Base-by-base conservation (phyloP, 1,140 invertebrate species). In the Macrobrachium nipponense region DNA sequence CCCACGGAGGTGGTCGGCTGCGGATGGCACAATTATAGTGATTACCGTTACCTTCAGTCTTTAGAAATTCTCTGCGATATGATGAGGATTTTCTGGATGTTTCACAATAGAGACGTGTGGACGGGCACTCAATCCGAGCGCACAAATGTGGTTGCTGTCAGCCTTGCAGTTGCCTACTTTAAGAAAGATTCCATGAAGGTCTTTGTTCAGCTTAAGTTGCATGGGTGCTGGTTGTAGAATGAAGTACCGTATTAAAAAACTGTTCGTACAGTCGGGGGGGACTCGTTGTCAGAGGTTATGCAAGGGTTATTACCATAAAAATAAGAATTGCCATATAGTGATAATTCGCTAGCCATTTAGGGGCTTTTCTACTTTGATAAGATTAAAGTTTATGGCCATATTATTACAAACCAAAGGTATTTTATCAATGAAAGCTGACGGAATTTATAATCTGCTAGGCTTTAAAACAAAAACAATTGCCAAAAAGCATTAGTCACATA, bases 11-110 rank as follows among this genome's bases (percentile, higher is more conserved):
- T 95, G n/a, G 94, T 91, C 95, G 94, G 87, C 91, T 95, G 86
- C 93, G n/a, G 94, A 87, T 95, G 95, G 95, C 95, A 95, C 89
- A 95, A 95, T 91, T 95, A 95, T 90, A 92, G 94, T 88, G 93
- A 93, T 85, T 94, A n/a, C 95, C 89, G 93, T 96, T 89, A 94
- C n/a, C 94, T 76, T 94, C 93, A 90, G 95, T n/a, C 95, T 59
- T 95, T 96, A 90, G 95, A 96, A 90, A n/a, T n/a, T 93, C 94
- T 79, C 92, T 96, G 86, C 92, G 95, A 66, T 93, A 93, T 83
- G 94, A 95, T 89, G 95, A 96, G 91, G 94, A 96, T 91, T 94
- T 97, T 75, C 95, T 96, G 64, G 96, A 97, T 93, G 96, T n/a
- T n/a, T 97, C 5, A 97, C 96, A 62, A 91, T 97, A 81, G 96